These are phyloP conservation scores for Lasioglossum figueresi DNA, from an alignment of 2,888 invertebrate genomes.

Conservation along the genomic window DNA sequence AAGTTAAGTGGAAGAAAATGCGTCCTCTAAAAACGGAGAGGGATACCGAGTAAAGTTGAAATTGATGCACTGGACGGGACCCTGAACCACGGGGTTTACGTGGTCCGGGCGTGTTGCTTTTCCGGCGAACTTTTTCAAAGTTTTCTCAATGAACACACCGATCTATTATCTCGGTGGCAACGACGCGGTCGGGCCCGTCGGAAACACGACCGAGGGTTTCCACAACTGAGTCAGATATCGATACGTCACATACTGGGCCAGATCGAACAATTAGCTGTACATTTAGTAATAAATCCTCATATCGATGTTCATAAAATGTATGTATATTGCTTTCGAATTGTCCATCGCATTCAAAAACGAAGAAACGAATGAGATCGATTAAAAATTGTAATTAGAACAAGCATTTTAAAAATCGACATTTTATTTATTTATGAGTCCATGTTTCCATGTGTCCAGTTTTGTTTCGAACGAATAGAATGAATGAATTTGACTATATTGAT, in stretches of 20 bases:
- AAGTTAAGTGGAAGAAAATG: conserved; percentile 83
- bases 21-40: conserved; percentile 69
- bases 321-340: no score
- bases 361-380: no score
- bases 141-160: conserved; percentile 37
- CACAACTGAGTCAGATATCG: background rate
- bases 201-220: background rate
- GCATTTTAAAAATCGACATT: no score
- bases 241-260: background rate
- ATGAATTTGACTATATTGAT: no score
- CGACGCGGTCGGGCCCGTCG: conserved; percentile 4
- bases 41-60: conserved; percentile 77
- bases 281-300: no score
- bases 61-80: conserved; percentile 80
- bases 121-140: conserved; percentile 34
- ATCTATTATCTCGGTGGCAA: conserved; percentile 36
- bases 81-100: conserved; percentile 64
- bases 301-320: no score
- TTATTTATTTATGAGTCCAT: no score
- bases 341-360: no score
- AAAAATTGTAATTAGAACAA: no score
- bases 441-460: no score
- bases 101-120: conserved; percentile 30
- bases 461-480: no score
- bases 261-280: no score